phyloP scores from a whole-genome alignment of 2,888 invertebrate species.

The Eueremaeus valkanovi region DNA sequence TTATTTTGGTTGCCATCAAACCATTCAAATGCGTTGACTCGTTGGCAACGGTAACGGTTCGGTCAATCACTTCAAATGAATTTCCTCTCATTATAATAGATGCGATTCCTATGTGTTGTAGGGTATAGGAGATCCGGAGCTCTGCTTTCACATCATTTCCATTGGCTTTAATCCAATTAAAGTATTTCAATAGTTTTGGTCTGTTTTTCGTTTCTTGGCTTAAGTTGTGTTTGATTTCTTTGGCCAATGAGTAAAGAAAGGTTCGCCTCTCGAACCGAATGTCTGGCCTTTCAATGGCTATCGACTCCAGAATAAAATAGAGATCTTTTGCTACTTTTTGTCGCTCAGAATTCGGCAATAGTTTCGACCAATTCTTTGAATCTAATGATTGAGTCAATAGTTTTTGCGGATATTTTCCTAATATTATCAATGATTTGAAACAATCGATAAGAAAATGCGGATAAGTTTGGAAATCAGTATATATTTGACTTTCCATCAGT shows the following conservation, averaged over 20 bases:
- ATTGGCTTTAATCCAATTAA: neutral
- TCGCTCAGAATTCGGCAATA: neutral
- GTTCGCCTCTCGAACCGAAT: neutral
- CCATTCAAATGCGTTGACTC: constrained; percentile 1
- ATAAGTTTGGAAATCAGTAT: constrained; percentile 39
- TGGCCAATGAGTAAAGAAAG: neutral
- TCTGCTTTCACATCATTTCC: neutral
- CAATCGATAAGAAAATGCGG: constrained; percentile 42
- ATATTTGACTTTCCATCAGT: constrained; percentile 11
- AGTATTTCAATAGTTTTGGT: neutral
- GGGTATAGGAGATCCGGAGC: neutral
- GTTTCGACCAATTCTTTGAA: constrained; percentile 33
- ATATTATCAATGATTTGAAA: constrained; percentile 42
- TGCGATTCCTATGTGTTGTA: neutral
- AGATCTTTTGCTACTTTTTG: neutral
- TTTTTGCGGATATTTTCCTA: constrained; percentile 37
- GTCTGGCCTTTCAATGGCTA: neutral
- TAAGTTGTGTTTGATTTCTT: neutral
- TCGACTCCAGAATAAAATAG: constrained; percentile 5
- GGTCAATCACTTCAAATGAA: neutral
- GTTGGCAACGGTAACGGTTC: neutral
- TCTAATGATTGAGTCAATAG: constrained; percentile 44
- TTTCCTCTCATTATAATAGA: neutral
- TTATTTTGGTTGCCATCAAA: constrained; percentile 14
- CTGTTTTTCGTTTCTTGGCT: neutral